These are phyloP conservation scores for Prolemur simus DNA, from an alignment of 2,113 vertebrate genomes.

Conservation along the genomic window DNA sequence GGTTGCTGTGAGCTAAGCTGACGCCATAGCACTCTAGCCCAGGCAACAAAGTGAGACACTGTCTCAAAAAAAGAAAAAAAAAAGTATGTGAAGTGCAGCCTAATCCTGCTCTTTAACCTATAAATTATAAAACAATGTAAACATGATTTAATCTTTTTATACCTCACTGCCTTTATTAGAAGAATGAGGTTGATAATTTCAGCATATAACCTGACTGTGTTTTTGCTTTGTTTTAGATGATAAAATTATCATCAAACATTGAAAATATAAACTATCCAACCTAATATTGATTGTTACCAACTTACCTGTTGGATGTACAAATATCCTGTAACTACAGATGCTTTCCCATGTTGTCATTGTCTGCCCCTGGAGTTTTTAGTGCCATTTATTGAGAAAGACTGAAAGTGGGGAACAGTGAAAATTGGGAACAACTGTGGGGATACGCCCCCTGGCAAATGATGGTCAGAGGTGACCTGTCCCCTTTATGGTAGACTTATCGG, in stretches of 20 bases:
- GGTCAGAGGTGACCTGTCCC: not conserved
- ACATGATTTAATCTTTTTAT: not conserved
- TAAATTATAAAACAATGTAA: not conserved
- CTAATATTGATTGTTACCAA: not conserved
- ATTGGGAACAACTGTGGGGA: not conserved
- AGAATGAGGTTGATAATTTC: not conserved
- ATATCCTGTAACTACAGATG: not conserved
- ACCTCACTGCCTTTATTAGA: not conserved
- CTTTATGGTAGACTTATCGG: not conserved
- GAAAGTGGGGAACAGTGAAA: not conserved
- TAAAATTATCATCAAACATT: not conserved
- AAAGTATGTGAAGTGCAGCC: not conserved
- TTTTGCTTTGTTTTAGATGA: conserved; percentile 6
- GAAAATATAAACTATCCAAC: not conserved
- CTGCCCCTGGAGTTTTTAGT: not conserved
- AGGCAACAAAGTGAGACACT: too few species aligned
- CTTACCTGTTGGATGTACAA: not conserved
- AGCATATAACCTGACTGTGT: not conserved
- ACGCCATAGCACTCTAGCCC: too few species aligned
- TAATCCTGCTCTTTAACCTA: not conserved
- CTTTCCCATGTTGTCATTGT: not conserved
- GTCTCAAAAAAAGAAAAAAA: too few species aligned
- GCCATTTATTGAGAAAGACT: not conserved
- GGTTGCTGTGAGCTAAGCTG: too few species aligned
- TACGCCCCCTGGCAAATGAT: not conserved